phyloP scores from a whole-genome alignment of 35 echinoderm and acorn worm species.

The Acanthaster planci region DNA sequence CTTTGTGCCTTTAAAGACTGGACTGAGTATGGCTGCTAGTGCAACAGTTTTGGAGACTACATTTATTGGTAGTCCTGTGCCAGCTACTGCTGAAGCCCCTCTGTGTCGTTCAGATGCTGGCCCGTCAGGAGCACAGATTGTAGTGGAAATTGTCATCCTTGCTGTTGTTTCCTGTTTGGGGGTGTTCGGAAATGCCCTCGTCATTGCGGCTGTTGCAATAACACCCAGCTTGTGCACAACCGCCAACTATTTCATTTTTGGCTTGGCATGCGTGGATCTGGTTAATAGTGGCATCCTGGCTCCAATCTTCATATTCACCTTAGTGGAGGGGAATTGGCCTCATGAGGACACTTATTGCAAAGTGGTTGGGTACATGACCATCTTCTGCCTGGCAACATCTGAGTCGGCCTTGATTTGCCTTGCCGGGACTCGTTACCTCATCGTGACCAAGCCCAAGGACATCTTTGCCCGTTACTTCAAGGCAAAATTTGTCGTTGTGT shows the following conservation, averaged over 20 bases:
- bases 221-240: conserved; percentile 55
- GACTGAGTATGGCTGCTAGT: background rate
- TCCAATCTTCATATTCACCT: conserved; percentile 66
- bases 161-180: conserved; percentile 50
- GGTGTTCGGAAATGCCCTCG: conserved; percentile 70
- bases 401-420: conserved; percentile 61
- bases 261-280: conserved; percentile 58
- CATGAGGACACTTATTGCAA: conserved; percentile 36
- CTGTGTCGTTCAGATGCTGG: background rate
- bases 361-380: conserved; percentile 65
- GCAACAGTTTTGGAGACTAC: background rate
- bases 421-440: conserved; percentile 70
- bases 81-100: too few species aligned
- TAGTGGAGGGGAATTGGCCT: conserved; percentile 65
- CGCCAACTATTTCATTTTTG: conserved; percentile 69
- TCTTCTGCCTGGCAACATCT: conserved; percentile 67
- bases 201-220: conserved; percentile 67
- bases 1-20: background rate
- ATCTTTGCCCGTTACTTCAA: conserved; percentile 58
- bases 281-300: conserved; percentile 34
- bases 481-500: background rate
- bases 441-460: conserved; percentile 63
- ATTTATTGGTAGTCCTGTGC: background rate
- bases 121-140: background rate
- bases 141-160: conserved; percentile 57